A percentile compares a stretch with the other conserved stretches of the same genome.
phyloP scores from a whole-genome alignment of 2,797 vertebrate species.

The Leucoraja ocellata region DNA sequence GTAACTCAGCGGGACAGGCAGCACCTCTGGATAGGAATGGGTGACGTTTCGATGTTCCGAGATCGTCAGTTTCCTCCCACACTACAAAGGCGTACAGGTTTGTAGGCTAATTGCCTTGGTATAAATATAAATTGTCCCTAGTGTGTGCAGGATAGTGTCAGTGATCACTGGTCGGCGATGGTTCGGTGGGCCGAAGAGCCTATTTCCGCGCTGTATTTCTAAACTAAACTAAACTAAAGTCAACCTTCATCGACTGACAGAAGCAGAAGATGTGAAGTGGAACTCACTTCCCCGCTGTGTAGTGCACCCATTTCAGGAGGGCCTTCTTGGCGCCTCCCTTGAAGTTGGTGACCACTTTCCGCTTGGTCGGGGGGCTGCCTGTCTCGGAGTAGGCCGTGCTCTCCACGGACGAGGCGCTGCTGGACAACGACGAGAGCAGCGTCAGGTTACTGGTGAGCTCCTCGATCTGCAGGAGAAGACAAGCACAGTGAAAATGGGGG shows the following conservation, averaged over 20 bases:
- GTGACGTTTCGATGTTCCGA: too few relatives aligned
- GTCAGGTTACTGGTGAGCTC: slow-evolving; percentile 88
- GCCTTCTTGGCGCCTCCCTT: slow-evolving; percentile 86
- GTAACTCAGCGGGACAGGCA: too few relatives aligned
- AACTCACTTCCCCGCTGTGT: slow-evolving; percentile 78
- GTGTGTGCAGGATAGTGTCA: too few relatives aligned
- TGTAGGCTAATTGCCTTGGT: too few relatives aligned
- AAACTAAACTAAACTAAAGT: too few relatives aligned
- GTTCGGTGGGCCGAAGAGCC: too few relatives aligned
- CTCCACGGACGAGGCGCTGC: slow-evolving; percentile 84
- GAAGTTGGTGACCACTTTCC: slow-evolving; percentile 73
- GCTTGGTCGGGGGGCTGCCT: slow-evolving; percentile 82
- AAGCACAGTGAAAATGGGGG: neutral
- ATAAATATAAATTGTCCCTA: too few relatives aligned
- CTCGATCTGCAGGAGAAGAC: slow-evolving; percentile 69
- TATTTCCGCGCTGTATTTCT: too few relatives aligned
- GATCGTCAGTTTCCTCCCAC: too few relatives aligned
- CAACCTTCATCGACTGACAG: neutral
- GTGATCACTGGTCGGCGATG: too few relatives aligned
- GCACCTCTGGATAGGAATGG: too few relatives aligned
- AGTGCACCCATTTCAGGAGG: slow-evolving; percentile 87
- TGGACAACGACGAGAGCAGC: slow-evolving; percentile 70
- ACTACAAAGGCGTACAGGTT: too few relatives aligned
- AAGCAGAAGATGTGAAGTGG: neutral
- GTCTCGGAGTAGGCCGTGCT: slow-evolving; percentile 77